phyloP scores from a whole-genome alignment of 2,888 invertebrate genomes.

The Acanthosoma haemorrhoidale region DNA sequence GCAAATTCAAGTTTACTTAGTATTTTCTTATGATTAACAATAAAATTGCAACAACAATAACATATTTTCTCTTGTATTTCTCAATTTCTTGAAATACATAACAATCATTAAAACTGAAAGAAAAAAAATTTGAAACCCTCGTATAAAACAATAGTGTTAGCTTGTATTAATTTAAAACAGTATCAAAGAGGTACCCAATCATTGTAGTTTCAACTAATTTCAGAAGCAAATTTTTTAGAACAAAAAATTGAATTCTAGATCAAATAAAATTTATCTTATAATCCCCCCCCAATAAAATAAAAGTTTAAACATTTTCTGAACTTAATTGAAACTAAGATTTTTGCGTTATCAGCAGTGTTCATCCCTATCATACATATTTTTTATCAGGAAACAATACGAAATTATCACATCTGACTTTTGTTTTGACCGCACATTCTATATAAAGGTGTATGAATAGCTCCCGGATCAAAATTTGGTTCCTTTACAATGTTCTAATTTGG shows the following conservation, averaged over 20 bases:
- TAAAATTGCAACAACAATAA: conserved; percentile 40
- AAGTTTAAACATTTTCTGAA: conserved; percentile 22
- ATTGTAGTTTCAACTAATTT: conserved; percentile 19
- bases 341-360: conserved; percentile 27
- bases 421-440: conserved; percentile 13
- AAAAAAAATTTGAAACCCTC: neutral
- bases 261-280: neutral
- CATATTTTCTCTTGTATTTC: conserved; percentile 34
- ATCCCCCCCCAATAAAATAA: neutral
- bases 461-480: neutral
- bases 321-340: conserved; percentile 25
- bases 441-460: neutral
- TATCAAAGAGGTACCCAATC: conserved; percentile 23
- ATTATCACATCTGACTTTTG: conserved; percentile 21
- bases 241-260: conserved; percentile 12
- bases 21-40: conserved; percentile 38
- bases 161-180: neutral
- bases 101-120: conserved; percentile 28
- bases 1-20: conserved; percentile 37
- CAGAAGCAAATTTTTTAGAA: conserved; percentile 6
- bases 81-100: conserved; percentile 34
- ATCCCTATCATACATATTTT: neutral
- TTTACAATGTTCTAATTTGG: conserved; percentile 21
- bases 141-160: neutral
- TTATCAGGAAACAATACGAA: conserved; percentile 8